These are phyloP conservation scores for Gasterosteus aculeatus DNA, from an alignment of 2,113 vertebrate species.

Conservation along the genomic window DNA sequence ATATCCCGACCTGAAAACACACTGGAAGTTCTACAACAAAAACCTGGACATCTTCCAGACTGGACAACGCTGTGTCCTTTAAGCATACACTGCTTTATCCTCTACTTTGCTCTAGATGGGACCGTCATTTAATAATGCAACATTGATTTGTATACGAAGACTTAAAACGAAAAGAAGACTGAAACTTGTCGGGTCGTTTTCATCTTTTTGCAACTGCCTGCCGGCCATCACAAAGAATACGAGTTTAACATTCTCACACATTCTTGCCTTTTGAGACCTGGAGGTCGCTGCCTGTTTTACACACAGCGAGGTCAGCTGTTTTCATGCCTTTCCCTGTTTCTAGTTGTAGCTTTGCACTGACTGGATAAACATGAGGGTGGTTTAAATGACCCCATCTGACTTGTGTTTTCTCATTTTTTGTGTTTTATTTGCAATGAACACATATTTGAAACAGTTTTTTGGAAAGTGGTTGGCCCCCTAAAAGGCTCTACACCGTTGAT, in stretches of 20 bases:
- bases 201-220: not conserved
- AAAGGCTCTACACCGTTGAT: slow-evolving; percentile 9
- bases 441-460: slow-evolving; percentile 25
- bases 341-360: not conserved
- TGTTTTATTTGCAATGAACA: not conserved
- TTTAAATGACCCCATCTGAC: not conserved
- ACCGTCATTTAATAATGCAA: too few species aligned
- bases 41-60: too few species aligned
- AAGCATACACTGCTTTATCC: too few species aligned
- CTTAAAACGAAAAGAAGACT: too few species aligned
- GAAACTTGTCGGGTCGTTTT: not conserved
- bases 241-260: not conserved
- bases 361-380: not conserved
- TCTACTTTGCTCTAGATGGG: too few species aligned
- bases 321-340: not conserved
- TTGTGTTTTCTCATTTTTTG: not conserved
- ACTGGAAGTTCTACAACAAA: not conserved
- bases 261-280: not conserved
- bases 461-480: slow-evolving; percentile 23
- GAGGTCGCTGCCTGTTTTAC: not conserved
- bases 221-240: not conserved
- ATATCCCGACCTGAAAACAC: not conserved
- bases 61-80: too few species aligned
- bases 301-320: not conserved
- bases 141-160: too few species aligned